These are phyloP conservation scores for rat (Rattus norvegicus) DNA, from an alignment of 2,113 vertebrate genomes.

Conservation along the genomic window GRCr8 NC_086039.1:137766501-137767000, in stretches of 20 bases:
- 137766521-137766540: slow-evolving; percentile 71
- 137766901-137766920: not conserved
- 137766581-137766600: not conserved
- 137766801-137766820: slow-evolving; percentile 33
- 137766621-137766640: not conserved
- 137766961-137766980: slow-evolving; percentile 8
- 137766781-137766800: not conserved
- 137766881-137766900: not conserved
- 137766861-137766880: slow-evolving; percentile 17
- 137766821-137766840: slow-evolving; percentile 35
- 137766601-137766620: not conserved
- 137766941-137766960: slow-evolving; percentile 11
- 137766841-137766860: slow-evolving; percentile 9
- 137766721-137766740: slow-evolving; percentile 26
- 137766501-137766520: slow-evolving; percentile 70
- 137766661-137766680: not conserved
- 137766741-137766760: slow-evolving; percentile 50
- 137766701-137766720: slow-evolving; percentile 8
- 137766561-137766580: slow-evolving; percentile 53
- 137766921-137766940: not conserved
- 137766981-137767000: slow-evolving; percentile 10
- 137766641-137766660: not conserved
- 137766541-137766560: slow-evolving; percentile 63
- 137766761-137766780: slow-evolving; percentile 35
- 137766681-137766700: slow-evolving; percentile 27